Base-by-base conservation (phyloP, 2,888 invertebrate genomes). In the Bimastos eiseni region DNA sequence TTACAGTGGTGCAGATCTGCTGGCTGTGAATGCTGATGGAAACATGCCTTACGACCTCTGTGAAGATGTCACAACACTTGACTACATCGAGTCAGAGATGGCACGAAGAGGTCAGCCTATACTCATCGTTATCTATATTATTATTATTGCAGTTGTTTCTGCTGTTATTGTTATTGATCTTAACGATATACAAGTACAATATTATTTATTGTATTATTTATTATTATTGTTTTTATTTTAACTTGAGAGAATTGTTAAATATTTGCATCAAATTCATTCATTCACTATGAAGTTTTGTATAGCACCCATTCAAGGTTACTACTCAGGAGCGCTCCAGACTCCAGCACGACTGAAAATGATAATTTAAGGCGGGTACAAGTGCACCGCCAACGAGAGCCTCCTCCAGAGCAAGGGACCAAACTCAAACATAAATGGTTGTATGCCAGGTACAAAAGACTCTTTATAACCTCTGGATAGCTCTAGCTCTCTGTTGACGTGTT, bases 1-100 rank as follows among this genome's bases (percentile, higher is more conserved):
- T 90, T 90, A n/a, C 91, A 96, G 98, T 93, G 98, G 98, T 93
- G 99, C 99, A 86, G 98, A 99, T 95, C 96, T 99, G 92, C 95
- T 99, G 94, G 98, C 99, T 0, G 99, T 99, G 33, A 99, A 99
- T 95, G 99, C 99, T 15, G 99, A 99, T 95, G 99, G 98, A 86
- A 99, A 99, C 95, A 99, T 99, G 99, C 99, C 99, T n/a, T 99
- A 99, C 94, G 99, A 99, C 95, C 98, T 99, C 93, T 99, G 99
- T 95, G 99, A 99, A 95, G 99, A 99, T 95, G 98, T 99, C 94
- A 96, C 97, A 90, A 98, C 99, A 0, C 96, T 99, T 92, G 99
- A 99, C 95, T 98, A 97, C 93, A 99, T 99, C 91, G 99, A 99
- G 95, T 97, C 97, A 92, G 97, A 98, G 96, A 99, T 99, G 99